phyloP scores from a whole-genome alignment of 2,888 invertebrate species.

The Nephrotoma guestfalica region DNA sequence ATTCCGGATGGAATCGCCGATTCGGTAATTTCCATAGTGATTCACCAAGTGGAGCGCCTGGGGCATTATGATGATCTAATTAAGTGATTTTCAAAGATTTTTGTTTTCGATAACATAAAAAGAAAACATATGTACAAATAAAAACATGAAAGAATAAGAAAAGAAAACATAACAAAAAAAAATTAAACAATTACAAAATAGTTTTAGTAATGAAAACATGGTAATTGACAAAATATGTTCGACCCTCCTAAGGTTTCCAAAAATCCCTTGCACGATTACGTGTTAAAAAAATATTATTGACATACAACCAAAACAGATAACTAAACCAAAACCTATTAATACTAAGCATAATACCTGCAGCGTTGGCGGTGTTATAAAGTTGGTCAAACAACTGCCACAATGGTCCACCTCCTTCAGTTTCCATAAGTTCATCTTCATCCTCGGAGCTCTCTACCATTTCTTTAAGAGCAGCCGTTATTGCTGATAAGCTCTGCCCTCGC shows the following conservation, averaged over 20 bases:
- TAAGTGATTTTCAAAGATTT: slow-evolving; percentile 6
- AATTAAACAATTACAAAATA: neutral
- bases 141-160: slow-evolving; percentile 13
- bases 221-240: no score
- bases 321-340: no score
- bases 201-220: neutral
- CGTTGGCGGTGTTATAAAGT: slow-evolving; percentile 49
- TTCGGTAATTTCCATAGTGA: slow-evolving; percentile 90
- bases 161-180: slow-evolving; percentile 8
- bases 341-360: slow-evolving; percentile 25
- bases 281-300: no score
- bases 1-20: slow-evolving; percentile 85
- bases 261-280: no score
- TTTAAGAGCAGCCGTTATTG: slow-evolving; percentile 31
- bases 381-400: slow-evolving; percentile 85
- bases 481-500: slow-evolving; percentile 48
- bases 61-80: slow-evolving; percentile 30
- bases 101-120: slow-evolving; percentile 10
- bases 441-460: slow-evolving; percentile 46
- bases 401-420: slow-evolving; percentile 51
- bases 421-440: slow-evolving; percentile 43
- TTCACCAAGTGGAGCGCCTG: slow-evolving; percentile 73
- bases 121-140: slow-evolving; percentile 11
- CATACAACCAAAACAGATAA: no score
- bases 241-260: no score